A percentile compares a stretch with the other conserved stretches of the same genome.
phyloP scores from a whole-genome alignment of 1,140 invertebrate genomes.

The Drosophila aff. region DNA sequence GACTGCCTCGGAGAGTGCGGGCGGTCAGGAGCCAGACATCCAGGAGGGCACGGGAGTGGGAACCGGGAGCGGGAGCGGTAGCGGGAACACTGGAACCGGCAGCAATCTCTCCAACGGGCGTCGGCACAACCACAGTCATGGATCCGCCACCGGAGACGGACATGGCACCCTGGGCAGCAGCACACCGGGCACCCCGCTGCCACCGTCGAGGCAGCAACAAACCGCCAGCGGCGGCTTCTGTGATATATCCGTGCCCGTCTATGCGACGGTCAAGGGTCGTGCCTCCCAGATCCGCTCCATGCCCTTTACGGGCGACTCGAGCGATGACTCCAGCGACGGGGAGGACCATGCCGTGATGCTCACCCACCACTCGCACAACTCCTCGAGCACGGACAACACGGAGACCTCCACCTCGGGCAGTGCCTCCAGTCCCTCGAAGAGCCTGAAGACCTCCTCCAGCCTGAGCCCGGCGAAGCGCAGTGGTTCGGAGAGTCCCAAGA shows the following conservation, averaged over 20 bases:
- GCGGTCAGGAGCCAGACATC: constrained; percentile 61
- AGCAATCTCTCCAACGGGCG: constrained; percentile 28
- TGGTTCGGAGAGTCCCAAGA: constrained; percentile 89
- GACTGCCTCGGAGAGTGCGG: constrained; percentile 42
- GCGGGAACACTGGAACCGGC: constrained; percentile 10
- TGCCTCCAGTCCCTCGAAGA: constrained; percentile 92
- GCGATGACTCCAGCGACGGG: constrained; percentile 96
- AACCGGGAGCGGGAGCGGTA: neutral
- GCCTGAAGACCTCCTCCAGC: constrained; percentile 93
- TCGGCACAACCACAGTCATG: constrained; percentile 27
- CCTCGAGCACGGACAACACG: constrained; percentile 85
- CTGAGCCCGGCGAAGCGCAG: constrained; percentile 93
- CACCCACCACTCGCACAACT: constrained; percentile 85
- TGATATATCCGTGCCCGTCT: constrained; percentile 96
- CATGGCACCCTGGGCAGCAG: constrained; percentile 57
- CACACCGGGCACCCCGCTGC: constrained; percentile 76
- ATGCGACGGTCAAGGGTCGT: constrained; percentile 97
- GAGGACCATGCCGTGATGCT: constrained; percentile 88
- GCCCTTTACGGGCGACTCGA: constrained; percentile 97
- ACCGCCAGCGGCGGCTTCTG: constrained; percentile 89
- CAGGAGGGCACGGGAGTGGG: constrained; percentile 55
- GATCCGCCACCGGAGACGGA: constrained; percentile 19
- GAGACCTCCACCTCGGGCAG: constrained; percentile 87
- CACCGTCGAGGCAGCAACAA: constrained; percentile 85
- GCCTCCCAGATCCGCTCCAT: constrained; percentile 97